Base-by-base conservation (phyloP, 2,888 invertebrate species). In the Danaus chrysippus region DNA sequence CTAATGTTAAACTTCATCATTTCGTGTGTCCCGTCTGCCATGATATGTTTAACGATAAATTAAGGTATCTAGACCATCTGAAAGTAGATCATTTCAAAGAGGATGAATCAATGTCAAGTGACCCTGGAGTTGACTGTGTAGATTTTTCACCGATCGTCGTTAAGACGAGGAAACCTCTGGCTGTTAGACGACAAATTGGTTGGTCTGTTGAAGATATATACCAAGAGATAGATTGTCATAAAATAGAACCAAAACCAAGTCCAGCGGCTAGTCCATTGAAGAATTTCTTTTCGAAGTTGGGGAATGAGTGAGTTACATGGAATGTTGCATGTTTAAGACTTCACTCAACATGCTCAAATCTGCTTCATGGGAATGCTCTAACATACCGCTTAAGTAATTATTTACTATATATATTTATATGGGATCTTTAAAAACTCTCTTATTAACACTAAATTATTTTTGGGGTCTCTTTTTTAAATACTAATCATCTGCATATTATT, bases 181-280 rank as follows among this genome's bases (percentile, higher is more conserved):
- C 83, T 41, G 89, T 88, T 10, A 78, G 90, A 23, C 79, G 90
- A 42, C 88, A 90, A 76, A 91, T 91, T 74, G 90, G 89, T 81
- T 91, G 90, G 90, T 91, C 90, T 64, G 75, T 87, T 75, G 90
- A 90, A 73, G 90, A 91, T 73, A 91, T 91, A 70, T 91, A 91
- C 71, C 90, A 91, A 76, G 90, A 91, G 73, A 90, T 91, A 76
- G 89, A 88, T 67, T 89, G 86, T 75, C 87, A 83, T 75, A 84
- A 79, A 68, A 72, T 83, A 69, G 86, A 88, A 69, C 83, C 83
- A 12, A 84, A 86, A 70, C 78, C 79, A 67, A 84, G 86, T 52
- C 83, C 87, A 23, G 81, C 81, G 54, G 81, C 88, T n/a, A 91
- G 90, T 76, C 90, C 90, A 12, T 72, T 89, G 70, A 91, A 91